Evolutionary conservation across 2,797 vertebrate genomes (phyloP).

Genomic region (Micromesistius poutassou): DNA sequence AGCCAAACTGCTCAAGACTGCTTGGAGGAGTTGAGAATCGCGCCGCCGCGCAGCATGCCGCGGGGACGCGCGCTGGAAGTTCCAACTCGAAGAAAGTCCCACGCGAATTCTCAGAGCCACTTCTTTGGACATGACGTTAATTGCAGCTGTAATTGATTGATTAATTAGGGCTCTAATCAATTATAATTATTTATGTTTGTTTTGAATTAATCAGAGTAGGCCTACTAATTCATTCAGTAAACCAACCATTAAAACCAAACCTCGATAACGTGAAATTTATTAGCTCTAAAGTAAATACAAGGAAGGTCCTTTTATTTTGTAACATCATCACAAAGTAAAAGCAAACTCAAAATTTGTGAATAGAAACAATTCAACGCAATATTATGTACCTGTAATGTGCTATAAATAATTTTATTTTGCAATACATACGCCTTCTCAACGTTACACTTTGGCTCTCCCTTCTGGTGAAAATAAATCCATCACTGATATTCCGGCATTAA

Average conservation of each 20-base stretch:
- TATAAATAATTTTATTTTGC: not conserved
- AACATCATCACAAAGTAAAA: not conserved
- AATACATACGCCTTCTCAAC: not conserved
- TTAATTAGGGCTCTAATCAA: not conserved
- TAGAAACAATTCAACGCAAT: not conserved
- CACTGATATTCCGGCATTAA: not conserved
- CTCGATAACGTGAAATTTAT: not conserved
- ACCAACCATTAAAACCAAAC: not conserved
- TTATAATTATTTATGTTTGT: not conserved
- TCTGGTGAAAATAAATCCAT: constrained; percentile 33
- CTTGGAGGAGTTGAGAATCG: too few species aligned
- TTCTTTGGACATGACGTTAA: too few species aligned
- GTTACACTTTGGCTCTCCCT: constrained; percentile 36
- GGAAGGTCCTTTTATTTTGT: not conserved
- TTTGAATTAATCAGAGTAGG: not conserved
- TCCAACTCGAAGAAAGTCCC: not conserved
- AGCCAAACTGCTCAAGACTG: too few species aligned
- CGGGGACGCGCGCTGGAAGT: not conserved
- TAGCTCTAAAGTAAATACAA: not conserved
- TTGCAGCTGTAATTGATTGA: not conserved
- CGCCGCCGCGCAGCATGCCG: not conserved
- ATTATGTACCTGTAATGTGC: not conserved
- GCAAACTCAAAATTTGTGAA: not conserved
- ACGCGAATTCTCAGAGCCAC: not conserved
- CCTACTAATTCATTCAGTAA: not conserved